Evolutionary conservation across 2,888 invertebrate genomes (phyloP).

Genomic region (Aradus depressus): DNA sequence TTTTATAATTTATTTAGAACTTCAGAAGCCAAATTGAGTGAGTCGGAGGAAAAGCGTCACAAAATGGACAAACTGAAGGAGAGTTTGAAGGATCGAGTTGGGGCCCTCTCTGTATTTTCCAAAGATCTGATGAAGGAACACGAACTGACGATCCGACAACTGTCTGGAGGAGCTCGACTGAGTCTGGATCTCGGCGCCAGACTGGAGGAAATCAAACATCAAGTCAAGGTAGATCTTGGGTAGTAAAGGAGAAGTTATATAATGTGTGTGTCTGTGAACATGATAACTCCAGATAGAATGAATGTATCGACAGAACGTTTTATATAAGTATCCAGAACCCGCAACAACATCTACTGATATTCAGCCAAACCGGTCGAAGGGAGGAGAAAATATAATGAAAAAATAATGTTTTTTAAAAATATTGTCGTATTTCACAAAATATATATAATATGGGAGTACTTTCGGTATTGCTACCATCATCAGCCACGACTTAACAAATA

Average conservation of each 20-base stretch:
- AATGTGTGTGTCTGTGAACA: background rate
- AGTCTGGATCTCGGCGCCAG: conserved; percentile 12
- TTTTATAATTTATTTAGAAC: conserved; percentile 12
- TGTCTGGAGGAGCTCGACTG: conserved; percentile 40
- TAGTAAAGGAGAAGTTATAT: background rate
- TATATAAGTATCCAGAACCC: no score
- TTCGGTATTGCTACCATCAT: no score
- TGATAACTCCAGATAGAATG: no score
- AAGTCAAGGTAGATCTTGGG: conserved; percentile 8
- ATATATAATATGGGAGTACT: no score
- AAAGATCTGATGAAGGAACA: conserved; percentile 32
- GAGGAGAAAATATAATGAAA: no score
- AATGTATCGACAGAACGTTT: no score
- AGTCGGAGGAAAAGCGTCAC: conserved; percentile 12
- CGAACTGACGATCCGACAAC: conserved; percentile 42
- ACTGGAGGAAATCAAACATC: conserved; percentile 3
- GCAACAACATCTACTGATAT: no score
- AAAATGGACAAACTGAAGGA: conserved; percentile 33
- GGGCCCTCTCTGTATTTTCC: conserved; percentile 19
- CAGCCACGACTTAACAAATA: no score
- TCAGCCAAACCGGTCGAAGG: no score
- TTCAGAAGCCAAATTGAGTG: conserved; percentile 12
- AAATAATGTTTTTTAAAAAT: no score
- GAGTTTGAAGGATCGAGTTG: conserved; percentile 35
- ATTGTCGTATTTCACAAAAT: no score